These are phyloP conservation scores for Syngnathus floridae DNA, from an alignment of 2,113 vertebrate genomes.

Conservation along the genomic window DNA sequence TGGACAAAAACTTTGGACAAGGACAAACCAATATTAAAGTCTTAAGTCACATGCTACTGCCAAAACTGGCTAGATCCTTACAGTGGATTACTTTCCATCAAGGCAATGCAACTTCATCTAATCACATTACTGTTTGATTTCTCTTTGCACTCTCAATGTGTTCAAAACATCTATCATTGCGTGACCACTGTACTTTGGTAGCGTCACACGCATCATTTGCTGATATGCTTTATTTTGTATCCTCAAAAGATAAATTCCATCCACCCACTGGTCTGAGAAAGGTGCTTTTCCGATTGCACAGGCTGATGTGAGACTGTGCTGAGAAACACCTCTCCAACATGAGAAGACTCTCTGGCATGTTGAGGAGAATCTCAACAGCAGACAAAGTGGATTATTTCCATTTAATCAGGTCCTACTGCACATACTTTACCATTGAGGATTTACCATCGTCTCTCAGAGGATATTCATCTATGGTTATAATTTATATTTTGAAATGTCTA, in stretches of 20 bases:
- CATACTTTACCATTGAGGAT: background rate
- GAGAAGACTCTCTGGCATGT: conserved; percentile 26
- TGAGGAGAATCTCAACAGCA: conserved; percentile 9
- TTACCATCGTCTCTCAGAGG: background rate
- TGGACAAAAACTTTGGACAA: background rate
- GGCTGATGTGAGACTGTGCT: conserved; percentile 34
- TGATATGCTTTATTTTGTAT: conserved; percentile 58
- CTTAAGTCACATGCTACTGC: background rate
- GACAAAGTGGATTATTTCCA: conserved; percentile 19
- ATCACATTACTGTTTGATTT: conserved; percentile 4
- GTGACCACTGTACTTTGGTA: conserved; percentile 41
- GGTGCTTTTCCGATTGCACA: conserved; percentile 52
- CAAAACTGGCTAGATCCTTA: background rate
- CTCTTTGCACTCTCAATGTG: conserved; percentile 14
- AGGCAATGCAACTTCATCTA: background rate
- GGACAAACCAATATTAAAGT: background rate
- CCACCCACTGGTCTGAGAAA: conserved; percentile 57
- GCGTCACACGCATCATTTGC: conserved; percentile 52
- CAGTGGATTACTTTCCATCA: background rate
- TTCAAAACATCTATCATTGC: conserved; percentile 39
- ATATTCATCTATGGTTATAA: background rate
- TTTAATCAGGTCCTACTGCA: conserved; percentile 11
- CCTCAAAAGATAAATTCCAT: conserved; percentile 67
- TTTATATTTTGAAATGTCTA: background rate
- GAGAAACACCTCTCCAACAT: conserved; percentile 26